A percentile compares a stretch with the other conserved stretches of the same genome.
Conservation (phyloP, 2,797 vertebrate genomes). For the Halcyon badia region DNA sequence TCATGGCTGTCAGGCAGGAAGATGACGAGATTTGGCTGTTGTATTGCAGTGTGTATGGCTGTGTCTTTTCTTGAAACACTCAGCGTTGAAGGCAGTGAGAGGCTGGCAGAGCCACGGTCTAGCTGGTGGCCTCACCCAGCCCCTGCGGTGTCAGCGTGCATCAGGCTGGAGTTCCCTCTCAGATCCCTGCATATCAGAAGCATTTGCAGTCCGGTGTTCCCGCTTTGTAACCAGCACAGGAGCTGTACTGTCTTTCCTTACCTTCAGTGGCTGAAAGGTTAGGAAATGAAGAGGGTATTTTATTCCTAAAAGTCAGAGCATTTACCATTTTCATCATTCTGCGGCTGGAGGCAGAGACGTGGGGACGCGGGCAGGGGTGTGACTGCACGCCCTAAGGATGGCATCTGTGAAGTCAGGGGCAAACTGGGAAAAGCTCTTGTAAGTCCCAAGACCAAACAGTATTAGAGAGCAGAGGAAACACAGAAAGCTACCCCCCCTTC, state of each 20-base stretch:
- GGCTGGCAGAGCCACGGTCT: neutral
- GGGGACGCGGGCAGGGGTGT: neutral
- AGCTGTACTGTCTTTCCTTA: neutral
- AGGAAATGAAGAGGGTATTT: neutral
- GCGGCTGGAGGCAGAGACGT: neutral
- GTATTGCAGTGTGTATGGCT: rapidly evolving
- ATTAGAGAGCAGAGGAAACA: neutral
- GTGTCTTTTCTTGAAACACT: neutral
- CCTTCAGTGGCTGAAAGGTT: neutral
- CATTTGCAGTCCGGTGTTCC: neutral
- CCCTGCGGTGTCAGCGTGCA: neutral
- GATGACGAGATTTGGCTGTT: neutral
- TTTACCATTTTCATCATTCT: neutral
- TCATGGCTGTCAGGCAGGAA: neutral
- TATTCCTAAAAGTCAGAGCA: neutral
- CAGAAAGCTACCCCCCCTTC: neutral
- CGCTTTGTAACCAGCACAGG: neutral
- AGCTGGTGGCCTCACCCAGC: neutral
- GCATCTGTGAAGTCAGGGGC: neutral
- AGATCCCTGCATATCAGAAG: neutral
- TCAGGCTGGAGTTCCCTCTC: neutral
- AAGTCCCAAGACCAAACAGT: neutral
- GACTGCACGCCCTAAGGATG: neutral
- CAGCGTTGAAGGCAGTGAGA: neutral
- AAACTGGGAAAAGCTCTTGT: neutral